Conservation (phyloP, 2,113 vertebrate species). For the Odontesthes bonariensis region DNA sequence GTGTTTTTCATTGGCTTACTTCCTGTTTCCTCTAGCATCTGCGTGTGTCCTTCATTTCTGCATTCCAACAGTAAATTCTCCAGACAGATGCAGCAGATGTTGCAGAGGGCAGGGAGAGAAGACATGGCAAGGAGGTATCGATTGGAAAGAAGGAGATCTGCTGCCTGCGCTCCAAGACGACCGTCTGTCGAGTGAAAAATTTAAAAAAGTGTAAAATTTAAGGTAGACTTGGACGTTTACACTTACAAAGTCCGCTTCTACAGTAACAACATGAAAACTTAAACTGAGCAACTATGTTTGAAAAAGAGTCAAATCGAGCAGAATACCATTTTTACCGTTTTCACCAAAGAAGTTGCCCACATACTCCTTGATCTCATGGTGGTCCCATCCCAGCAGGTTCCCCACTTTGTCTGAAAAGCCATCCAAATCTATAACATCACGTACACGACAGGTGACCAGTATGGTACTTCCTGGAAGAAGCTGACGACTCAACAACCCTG, state of each 20-base stretch:
- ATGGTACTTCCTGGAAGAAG: conserved; percentile 89
- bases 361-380: conserved; percentile 82
- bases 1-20: not conserved
- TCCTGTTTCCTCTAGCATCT: not conserved
- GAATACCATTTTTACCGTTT: conserved; percentile 55
- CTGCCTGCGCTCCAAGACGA: conserved; percentile 63
- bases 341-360: conserved; percentile 81
- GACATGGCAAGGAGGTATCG: conserved; percentile 87
- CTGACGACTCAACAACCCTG: conserved; percentile 81
- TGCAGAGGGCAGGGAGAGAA: conserved; percentile 86
- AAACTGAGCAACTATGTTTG: not conserved
- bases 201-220: not conserved
- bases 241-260: not conserved
- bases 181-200: conserved; percentile 22
- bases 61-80: conserved; percentile 74
- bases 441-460: conserved; percentile 87
- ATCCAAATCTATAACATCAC: conserved; percentile 78
- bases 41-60: not conserved
- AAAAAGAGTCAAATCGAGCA: not conserved
- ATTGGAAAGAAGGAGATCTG: conserved; percentile 76
- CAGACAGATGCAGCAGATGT: conserved; percentile 87
- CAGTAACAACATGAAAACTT: not conserved
- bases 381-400: conserved; percentile 87
- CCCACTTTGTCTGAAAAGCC: conserved; percentile 71
- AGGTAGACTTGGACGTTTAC: too few relatives aligned